Evolutionary conservation across 2,797 vertebrate species (phyloP).

Genomic region (Valencia hispanica): DNA sequence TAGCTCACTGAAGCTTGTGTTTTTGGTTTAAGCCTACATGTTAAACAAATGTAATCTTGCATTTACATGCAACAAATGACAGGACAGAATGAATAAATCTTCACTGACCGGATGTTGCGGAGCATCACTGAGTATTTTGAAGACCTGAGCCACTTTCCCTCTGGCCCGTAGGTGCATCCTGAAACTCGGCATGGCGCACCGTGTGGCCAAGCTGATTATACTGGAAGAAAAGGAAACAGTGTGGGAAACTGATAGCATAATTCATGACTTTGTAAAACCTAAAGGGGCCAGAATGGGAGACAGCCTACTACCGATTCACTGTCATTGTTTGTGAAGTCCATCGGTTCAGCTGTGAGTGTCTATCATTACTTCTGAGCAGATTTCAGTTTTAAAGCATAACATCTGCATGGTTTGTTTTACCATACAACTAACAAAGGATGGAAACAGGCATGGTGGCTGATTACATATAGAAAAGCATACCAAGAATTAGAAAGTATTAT

Average conservation of each 20-base stretch:
- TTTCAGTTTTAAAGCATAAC: slow-evolving; percentile 31
- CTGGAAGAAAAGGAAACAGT: slow-evolving; percentile 67
- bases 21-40: not conserved
- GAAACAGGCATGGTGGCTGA: not conserved
- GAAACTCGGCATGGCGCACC: slow-evolving; percentile 98
- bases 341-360: not conserved
- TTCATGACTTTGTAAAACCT: not conserved
- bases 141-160: slow-evolving; percentile 98
- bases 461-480: not conserved
- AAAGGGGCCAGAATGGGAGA: slow-evolving; percentile 3
- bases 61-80: not conserved
- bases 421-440: slow-evolving; percentile 8
- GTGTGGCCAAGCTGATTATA: slow-evolving; percentile 97
- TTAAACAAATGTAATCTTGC: not conserved
- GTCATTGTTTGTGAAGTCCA: slow-evolving; percentile 10
- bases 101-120: slow-evolving; percentile 92
- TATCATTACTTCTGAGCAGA: slow-evolving; percentile 14
- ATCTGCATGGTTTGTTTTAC: slow-evolving; percentile 11
- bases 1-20: not conserved
- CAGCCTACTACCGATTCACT: not conserved
- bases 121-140: slow-evolving; percentile 97
- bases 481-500: too few relatives aligned
- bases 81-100: not conserved
- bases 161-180: slow-evolving; percentile 97
- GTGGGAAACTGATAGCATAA: not conserved